phyloP scores from a whole-genome alignment of 2,888 invertebrate genomes.

The Drosophila anceps region DNA sequence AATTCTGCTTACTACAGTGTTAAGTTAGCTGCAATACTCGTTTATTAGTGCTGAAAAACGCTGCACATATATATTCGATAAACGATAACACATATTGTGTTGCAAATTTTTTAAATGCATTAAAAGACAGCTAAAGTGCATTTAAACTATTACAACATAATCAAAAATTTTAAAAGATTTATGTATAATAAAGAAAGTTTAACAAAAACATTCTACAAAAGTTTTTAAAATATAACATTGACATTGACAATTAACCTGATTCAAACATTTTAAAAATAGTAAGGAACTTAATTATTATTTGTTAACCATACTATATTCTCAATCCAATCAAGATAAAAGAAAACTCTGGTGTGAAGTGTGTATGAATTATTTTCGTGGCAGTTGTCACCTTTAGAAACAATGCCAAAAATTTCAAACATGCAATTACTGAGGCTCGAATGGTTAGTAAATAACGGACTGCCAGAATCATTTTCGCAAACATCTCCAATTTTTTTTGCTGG shows the following conservation, averaged over 20 bases:
- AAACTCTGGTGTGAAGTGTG: conserved; percentile 24
- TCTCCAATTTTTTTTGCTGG: neutral
- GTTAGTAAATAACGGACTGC: conserved; percentile 38
- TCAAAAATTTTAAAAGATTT: neutral
- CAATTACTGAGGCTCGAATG: conserved; percentile 17
- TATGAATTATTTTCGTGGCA: accelerated
- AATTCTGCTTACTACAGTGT: conserved; percentile 61
- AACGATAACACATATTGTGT: conserved; percentile 15
- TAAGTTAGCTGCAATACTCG: conserved; percentile 57
- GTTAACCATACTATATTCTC: conserved; percentile 33
- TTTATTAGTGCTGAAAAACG: conserved; percentile 37
- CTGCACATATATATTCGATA: conserved; percentile 37
- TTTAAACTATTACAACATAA: neutral
- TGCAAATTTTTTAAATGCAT: conserved; percentile 7
- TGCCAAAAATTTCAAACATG: conserved; percentile 19
- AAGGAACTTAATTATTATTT: neutral
- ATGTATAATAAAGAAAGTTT: neutral
- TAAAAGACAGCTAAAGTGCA: neutral
- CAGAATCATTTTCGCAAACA: conserved; percentile 38
- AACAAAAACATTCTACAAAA: neutral
- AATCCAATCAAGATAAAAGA: conserved; percentile 42
- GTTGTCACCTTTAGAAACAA: neutral
- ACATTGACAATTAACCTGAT: neutral
- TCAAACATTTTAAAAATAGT: neutral
- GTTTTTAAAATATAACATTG: neutral